Evolutionary conservation across 1,140 invertebrate genomes (phyloP), one percentile per base, ranked within the genome.

Genomic region (Drosophila sulfurigaster): DNA sequence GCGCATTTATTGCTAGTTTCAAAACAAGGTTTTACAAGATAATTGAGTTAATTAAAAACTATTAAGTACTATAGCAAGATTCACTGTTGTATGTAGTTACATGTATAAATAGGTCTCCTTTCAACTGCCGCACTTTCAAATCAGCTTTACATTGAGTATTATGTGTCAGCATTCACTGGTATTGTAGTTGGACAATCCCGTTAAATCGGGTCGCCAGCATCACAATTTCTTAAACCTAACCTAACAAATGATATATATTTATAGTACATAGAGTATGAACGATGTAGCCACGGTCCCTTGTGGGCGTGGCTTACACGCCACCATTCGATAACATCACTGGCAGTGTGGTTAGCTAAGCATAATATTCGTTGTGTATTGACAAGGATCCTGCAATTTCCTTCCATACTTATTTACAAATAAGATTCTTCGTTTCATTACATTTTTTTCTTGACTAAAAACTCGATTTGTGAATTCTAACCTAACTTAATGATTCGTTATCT

Each of bases 321-420:
- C 71, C 38, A 73, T 77, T 72, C 62, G 32, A 78, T 62, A 74
- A 76, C 69, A 71, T 68, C 78, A 78, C 81, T 78, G 91, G 91
- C 91, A 91, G 91, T 91, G 91, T 91, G 91, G 82, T 91, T 91
- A 91, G 91, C 91, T 91, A 85, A 89, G 62, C 78, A 79, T 83
- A 66, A 87, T 87, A 59, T 91, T 91, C 88, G 89, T 91, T 91
- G 89, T 89, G 76, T 65, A 41, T 87, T 62, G 79, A 75, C 78
- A 80, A 72, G 79, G 79, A 46, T 70, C 68, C 80, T 64, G 68
- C 76, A 52, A 54, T 80, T 59, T 70, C 63, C 73, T 51, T 64
- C 56, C 48, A 52, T 76, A 63, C 52, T 52, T 78, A 60, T 79
- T 74, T 73, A 67, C 63, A 67, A 58, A 51, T 82, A 75, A 20